Conservation (phyloP, 2,797 vertebrate genomes). For the Florisuga fusca region DNA sequence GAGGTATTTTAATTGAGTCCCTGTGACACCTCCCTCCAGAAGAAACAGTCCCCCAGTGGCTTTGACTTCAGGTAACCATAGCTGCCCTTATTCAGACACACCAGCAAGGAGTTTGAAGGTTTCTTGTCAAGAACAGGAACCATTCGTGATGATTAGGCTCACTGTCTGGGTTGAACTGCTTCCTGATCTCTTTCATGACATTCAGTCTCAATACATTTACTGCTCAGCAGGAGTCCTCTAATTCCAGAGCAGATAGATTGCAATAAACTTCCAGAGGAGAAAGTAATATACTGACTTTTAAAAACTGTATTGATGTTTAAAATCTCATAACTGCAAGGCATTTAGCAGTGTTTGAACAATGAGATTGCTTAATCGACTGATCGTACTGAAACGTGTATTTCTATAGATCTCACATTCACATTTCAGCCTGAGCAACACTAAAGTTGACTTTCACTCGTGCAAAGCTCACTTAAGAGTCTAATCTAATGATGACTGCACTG, state of each 20-base stretch:
- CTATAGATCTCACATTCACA: slow-evolving; percentile 9
- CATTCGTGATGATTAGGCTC: not conserved
- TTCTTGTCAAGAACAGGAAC: not conserved
- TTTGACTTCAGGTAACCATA: not conserved
- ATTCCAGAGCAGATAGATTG: slow-evolving; percentile 33
- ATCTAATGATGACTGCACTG: not conserved
- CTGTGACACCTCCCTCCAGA: not conserved
- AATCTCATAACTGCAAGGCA: slow-evolving; percentile 73
- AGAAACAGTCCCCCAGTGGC: not conserved
- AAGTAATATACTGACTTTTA: slow-evolving; percentile 72
- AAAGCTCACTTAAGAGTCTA: slow-evolving; percentile 19
- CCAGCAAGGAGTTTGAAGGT: not conserved
- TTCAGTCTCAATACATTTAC: slow-evolving; percentile 38
- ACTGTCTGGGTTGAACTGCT: not conserved
- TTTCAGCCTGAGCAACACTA: slow-evolving; percentile 13
- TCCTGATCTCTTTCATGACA: slow-evolving; percentile 34
- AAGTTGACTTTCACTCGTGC: slow-evolving; percentile 9
- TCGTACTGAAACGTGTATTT: slow-evolving; percentile 32
- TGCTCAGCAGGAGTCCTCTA: slow-evolving; percentile 56
- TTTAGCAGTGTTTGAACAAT: slow-evolving; percentile 69
- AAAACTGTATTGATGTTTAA: slow-evolving; percentile 71
- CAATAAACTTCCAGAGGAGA: slow-evolving; percentile 59
- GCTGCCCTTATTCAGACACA: not conserved
- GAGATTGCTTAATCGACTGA: slow-evolving; percentile 69
- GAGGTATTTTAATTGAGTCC: not conserved